A percentile compares a stretch with the other conserved stretches of the same genome.
These are phyloP conservation scores for Tapirus indicus DNA, from an alignment of 2,797 vertebrate species.

Conservation along the genomic window DNA sequence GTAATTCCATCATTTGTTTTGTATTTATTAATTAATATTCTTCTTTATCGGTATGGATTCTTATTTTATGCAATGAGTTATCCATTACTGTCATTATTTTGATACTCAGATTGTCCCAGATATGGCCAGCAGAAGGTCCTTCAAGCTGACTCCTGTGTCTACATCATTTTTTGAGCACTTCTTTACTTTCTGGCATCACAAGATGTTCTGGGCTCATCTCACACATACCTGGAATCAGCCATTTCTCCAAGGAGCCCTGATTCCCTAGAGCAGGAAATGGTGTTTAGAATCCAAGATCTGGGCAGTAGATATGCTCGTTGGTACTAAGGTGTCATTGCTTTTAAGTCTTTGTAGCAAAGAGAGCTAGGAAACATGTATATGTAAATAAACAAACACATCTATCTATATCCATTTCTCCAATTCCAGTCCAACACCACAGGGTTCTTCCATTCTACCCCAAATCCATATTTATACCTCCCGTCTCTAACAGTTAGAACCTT, in stretches of 20 bases:
- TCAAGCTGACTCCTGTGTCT: neutral
- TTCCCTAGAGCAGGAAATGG: neutral
- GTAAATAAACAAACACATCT: neutral
- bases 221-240: neutral
- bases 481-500: neutral
- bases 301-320: neutral
- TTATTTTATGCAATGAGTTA: neutral
- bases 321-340: neutral
- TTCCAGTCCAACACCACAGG: neutral
- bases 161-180: neutral
- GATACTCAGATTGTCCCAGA: neutral
- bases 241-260: slow-evolving; percentile 20
- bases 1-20: neutral
- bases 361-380: neutral
- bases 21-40: neutral
- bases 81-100: neutral
- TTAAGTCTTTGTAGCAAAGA: neutral
- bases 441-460: neutral
- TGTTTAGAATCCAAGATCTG: neutral
- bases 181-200: neutral
- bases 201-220: neutral
- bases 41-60: neutral
- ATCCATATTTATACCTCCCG: neutral
- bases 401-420: neutral
- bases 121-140: neutral